Evolutionary conservation across 2,113 vertebrate genomes (phyloP).

Genomic region (Scophthalmus maximus): DNA sequence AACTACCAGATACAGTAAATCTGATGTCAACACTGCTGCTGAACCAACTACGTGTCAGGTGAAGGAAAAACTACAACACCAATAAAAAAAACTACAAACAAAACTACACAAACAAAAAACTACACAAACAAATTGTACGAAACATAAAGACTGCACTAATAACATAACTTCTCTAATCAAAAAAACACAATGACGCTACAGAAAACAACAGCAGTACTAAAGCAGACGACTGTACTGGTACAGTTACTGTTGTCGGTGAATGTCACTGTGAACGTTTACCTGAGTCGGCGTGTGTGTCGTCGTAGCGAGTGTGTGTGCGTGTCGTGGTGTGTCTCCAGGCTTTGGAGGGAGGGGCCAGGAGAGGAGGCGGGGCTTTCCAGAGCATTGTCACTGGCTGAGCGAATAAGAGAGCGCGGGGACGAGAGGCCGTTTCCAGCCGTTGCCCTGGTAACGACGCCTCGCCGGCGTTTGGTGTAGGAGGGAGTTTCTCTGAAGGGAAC

Average conservation of each 20-base stretch:
- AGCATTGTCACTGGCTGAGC: conserved; percentile 94
- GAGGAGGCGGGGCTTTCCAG: conserved; percentile 90
- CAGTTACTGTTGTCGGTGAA: too few relatives aligned
- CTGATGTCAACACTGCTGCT: too few relatives aligned
- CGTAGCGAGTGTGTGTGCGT: conserved; percentile 75
- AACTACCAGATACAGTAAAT: too few relatives aligned
- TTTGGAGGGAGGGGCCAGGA: conserved; percentile 92
- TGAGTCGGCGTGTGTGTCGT: conserved; percentile 80
- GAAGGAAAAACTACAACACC: too few relatives aligned
- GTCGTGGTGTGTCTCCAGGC: conserved; percentile 86
- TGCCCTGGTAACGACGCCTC: conserved; percentile 68
- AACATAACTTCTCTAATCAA: too few relatives aligned
- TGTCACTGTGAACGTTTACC: conserved; percentile 34
- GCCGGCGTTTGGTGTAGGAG: conserved; percentile 91
- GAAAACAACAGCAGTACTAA: too few relatives aligned
- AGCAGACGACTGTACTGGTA: too few relatives aligned
- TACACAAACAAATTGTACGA: too few relatives aligned
- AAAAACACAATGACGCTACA: too few relatives aligned
- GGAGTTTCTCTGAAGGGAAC: conserved; percentile 97
- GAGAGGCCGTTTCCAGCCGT: conserved; percentile 83
- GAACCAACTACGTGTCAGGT: too few relatives aligned
- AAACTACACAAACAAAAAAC: too few relatives aligned
- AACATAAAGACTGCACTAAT: too few relatives aligned
- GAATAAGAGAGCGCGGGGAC: conserved; percentile 91
- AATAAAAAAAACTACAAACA: background rate